Base-by-base conservation (phyloP, 2,888 invertebrate species). In the Polietes domitor region DNA sequence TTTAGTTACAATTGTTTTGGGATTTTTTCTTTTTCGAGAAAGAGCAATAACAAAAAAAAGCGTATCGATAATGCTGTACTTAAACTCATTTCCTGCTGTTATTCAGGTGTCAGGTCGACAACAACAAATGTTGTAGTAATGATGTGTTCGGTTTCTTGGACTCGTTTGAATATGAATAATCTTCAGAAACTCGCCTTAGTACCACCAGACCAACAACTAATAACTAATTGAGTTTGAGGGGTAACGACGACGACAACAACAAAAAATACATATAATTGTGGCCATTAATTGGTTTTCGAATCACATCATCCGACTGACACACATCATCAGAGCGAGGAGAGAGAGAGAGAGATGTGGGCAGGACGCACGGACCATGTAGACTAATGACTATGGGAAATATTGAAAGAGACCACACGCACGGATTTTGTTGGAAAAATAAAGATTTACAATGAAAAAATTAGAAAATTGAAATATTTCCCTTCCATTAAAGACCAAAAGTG, bases 301-400 rank as follows among this genome's bases (percentile, higher is more conserved):
- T 65, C 41, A 37, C 65, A 65, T 65, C 65, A 41, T 12, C 65
- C 65, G 65, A 65, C 65, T 37, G 41, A 41, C 65, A 65, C 65
- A 41, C 32, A 65, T 61, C 19, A 61, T 50, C 61, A 61, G 24
- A 61, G 61, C 7, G n/a, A 61, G 28, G 7, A 55, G 53, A 61
- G 28, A 24, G 28, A 28, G 28, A 4, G 5, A 17, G 15, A 17
- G 63, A 28, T 15, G 32, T 32, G 61, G 15, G 28, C 50, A n/a
- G 63, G n/a, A n/a, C n/a, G n/a, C n/a, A 63, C 28, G n/a, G 28
- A 28, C 28, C 2, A 47, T 26, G n/a, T 6, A 9, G 28, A 26
- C 32, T 61, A 61, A 61, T 61, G 61, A 61, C 15, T 32, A n/a
- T 15, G 21, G 21, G 7, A 41, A 19, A 65, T n/a, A n/a, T n/a